Conservation (phyloP, 2,888 invertebrate genomes). For the Nomada ruficornis region DNA sequence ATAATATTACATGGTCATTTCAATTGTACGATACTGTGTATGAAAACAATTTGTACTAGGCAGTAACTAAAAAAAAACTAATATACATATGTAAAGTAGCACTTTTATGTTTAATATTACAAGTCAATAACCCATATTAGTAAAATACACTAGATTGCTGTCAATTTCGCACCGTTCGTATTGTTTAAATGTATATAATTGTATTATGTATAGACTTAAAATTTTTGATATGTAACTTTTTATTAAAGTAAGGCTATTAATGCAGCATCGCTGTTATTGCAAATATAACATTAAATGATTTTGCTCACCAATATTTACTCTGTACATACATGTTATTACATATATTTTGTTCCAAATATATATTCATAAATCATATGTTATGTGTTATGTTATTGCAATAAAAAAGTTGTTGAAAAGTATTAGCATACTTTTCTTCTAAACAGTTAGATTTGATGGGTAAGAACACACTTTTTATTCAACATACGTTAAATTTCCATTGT, state of each 20-base stretch:
- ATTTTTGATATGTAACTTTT: constrained; percentile 41
- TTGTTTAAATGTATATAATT: constrained; percentile 17
- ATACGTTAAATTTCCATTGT: constrained; percentile 6
- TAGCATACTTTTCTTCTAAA: constrained; percentile 12
- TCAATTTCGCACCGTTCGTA: constrained; percentile 22
- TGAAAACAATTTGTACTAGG: constrained; percentile 42
- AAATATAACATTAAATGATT: constrained; percentile 44
- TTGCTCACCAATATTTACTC: constrained; percentile 56
- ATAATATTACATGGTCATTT: constrained; percentile 41
- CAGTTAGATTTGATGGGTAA: background rate
- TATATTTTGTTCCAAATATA: constrained; percentile 37
- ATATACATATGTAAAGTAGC: constrained; percentile 2
- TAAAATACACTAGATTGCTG: constrained; percentile 27
- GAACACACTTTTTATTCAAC: constrained; percentile 10
- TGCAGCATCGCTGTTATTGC: constrained; percentile 22
- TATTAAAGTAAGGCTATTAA: constrained; percentile 30
- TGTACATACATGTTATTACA: constrained; percentile 47
- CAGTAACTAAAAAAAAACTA: constrained; percentile 15
- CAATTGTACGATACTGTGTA: constrained; percentile 20
- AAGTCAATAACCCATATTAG: constrained; percentile 11
- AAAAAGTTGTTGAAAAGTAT: constrained; percentile 5
- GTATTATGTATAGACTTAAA: constrained; percentile 12
- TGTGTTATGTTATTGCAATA: constrained; percentile 19
- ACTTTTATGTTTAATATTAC: constrained; percentile 5
- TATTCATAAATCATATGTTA: constrained; percentile 14